These are phyloP conservation scores for Cerceris rybyensis DNA, from an alignment of 2,888 invertebrate genomes.

Conservation along the genomic window DNA sequence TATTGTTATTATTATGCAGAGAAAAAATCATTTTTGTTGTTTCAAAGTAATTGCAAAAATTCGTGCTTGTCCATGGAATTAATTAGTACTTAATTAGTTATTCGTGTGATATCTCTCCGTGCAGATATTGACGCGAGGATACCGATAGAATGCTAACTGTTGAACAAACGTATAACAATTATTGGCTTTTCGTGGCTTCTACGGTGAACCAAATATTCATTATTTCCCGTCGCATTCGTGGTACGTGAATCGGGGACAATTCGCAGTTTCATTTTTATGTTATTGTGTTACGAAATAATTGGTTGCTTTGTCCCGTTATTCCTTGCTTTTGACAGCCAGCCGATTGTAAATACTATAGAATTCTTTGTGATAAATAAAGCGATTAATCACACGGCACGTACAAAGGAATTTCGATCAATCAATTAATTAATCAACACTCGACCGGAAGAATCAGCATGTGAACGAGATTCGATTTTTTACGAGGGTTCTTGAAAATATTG, in stretches of 20 bases:
- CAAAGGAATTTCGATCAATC: too few species aligned
- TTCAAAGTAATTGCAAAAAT: not conserved
- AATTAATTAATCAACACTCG: too few species aligned
- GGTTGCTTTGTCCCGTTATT: conserved; percentile 18
- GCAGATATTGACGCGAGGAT: conserved; percentile 26
- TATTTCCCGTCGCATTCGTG: conserved; percentile 32
- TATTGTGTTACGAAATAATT: conserved; percentile 1
- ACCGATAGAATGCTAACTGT: conserved; percentile 54
- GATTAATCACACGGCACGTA: too few species aligned
- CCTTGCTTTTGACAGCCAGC: not conserved
- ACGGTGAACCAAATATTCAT: conserved; percentile 40
- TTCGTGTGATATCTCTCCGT: not conserved
- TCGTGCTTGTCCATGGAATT: too few species aligned
- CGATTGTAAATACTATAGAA: too few species aligned
- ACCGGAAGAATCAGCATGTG: too few species aligned
- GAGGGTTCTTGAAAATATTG: too few species aligned
- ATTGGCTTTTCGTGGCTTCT: conserved; percentile 45
- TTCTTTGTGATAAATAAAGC: too few species aligned
- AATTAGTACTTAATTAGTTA: too few species aligned
- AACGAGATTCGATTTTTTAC: too few species aligned
- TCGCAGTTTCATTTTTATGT: conserved; percentile 16
- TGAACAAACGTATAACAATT: conserved; percentile 44
- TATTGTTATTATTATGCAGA: not conserved
- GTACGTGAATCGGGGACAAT: conserved; percentile 27
- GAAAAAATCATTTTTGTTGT: not conserved